Evolutionary conservation across 2,113 vertebrate genomes (phyloP), one percentile per base, ranked within the genome.

Genomic region (Dromiciops gliroides): DNA sequence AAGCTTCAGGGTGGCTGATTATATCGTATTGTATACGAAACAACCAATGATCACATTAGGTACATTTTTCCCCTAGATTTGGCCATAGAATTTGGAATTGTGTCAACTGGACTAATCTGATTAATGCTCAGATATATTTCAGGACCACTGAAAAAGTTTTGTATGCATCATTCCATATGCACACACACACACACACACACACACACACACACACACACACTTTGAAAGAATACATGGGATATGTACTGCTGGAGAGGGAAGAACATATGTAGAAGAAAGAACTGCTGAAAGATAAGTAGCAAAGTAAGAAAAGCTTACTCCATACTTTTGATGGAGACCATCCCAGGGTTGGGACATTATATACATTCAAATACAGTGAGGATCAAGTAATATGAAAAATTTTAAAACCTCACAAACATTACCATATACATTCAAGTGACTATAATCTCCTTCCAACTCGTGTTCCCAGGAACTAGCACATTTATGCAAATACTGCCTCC

Each of bases 141-240:
- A 53, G 25, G 52, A 25, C 25, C 8, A 26, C 1, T 53, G 25
- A 53, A 53, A 53, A 51, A 51, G 51, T 51, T 16, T 51, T 16
- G 1, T 53, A 53, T 53, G 9, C 52, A 26, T 25, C 52, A 53
- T 53, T 53, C 25, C 25, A n/a, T n/a, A n/a, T n/a, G n/a, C n/a
- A n/a, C n/a, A n/a, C n/a, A n/a, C n/a, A n/a, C n/a, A n/a, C n/a
- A n/a, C n/a, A n/a, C n/a, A n/a, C n/a, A n/a, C n/a, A n/a, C n/a
- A n/a, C n/a, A n/a, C n/a, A n/a, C n/a, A n/a, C n/a, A n/a, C n/a
- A n/a, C n/a, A n/a, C n/a, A n/a, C n/a, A n/a, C n/a, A 23, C 6
- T 37, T 93, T 94, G 60, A 94, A 95, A 96, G 0, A 94, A 92
- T 89, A 92, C 51, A 95, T 44, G 44, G 12, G 93, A 93, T 51